phyloP scores from a whole-genome alignment of 2,797 vertebrate species.

The Sebastes wilsoni region DNA sequence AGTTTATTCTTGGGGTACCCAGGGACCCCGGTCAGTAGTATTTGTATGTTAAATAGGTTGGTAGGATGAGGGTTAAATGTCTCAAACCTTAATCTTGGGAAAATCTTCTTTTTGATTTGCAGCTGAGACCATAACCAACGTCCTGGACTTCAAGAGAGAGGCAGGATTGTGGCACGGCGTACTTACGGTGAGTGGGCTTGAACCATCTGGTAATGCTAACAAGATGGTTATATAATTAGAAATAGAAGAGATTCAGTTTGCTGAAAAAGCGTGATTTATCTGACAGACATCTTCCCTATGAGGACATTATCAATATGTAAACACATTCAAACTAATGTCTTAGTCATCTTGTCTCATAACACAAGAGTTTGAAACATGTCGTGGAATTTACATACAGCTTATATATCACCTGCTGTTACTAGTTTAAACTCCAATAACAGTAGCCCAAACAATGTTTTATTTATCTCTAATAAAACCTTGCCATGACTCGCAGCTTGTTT shows the following conservation, averaged over 20 bases:
- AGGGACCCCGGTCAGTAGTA: fast-evolving
- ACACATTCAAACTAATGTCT: slow-evolving; percentile 26
- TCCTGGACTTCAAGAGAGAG: slow-evolving; percentile 97
- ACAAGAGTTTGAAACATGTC: background rate
- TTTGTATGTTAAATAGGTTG: too few relatives aligned
- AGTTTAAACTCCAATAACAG: background rate
- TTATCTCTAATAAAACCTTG: background rate
- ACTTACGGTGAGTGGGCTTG: slow-evolving; percentile 86
- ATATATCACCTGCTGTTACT: slow-evolving; percentile 11
- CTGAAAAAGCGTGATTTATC: slow-evolving; percentile 10
- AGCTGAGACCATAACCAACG: slow-evolving; percentile 95
- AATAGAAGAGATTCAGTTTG: slow-evolving; percentile 3
- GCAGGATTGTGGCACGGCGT: slow-evolving; percentile 97
- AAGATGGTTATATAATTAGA: background rate
- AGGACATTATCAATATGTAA: slow-evolving; percentile 21
- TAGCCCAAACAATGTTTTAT: background rate
- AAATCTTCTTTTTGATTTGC: slow-evolving; percentile 53
- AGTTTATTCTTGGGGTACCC: too few relatives aligned
- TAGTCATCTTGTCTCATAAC: slow-evolving; percentile 19
- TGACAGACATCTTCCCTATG: background rate
- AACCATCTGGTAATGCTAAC: slow-evolving; percentile 2
- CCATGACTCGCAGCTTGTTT: background rate
- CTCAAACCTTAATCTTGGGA: background rate
- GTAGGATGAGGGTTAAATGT: background rate
- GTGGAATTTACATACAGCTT: background rate